phyloP scores from a whole-genome alignment of 2,888 invertebrate species.

The Lomographa bimaculata region DNA sequence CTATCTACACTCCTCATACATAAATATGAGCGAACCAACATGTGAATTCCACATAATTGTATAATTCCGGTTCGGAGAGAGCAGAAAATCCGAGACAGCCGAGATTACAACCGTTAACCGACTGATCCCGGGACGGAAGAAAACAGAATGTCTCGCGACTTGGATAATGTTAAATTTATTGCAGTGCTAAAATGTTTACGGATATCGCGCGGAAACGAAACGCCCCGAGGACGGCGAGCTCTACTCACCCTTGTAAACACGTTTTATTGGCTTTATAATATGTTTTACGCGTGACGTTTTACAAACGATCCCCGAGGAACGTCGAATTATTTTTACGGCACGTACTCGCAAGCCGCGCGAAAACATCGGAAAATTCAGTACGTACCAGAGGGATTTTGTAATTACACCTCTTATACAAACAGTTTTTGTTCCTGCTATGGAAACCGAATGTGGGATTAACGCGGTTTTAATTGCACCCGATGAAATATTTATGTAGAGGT shows the following conservation, averaged over 20 bases:
- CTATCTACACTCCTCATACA: constrained; percentile 37
- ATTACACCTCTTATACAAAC: constrained; percentile 74
- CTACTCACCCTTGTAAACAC: constrained; percentile 83
- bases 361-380: constrained; percentile 71
- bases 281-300: constrained; percentile 84
- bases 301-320: constrained; percentile 81
- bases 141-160: constrained; percentile 80
- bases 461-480: constrained; percentile 43
- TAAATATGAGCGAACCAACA: constrained; percentile 50
- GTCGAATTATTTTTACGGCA: constrained; percentile 82
- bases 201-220: constrained; percentile 73
- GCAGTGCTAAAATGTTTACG: constrained; percentile 83
- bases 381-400: constrained; percentile 72
- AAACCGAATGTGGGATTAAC: constrained; percentile 48
- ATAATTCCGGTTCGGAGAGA: constrained; percentile 68
- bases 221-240: constrained; percentile 66
- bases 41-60: constrained; percentile 66
- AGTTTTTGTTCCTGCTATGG: constrained; percentile 58
- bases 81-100: constrained; percentile 71
- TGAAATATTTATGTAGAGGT: constrained; percentile 32
- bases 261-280: constrained; percentile 84
- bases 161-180: constrained; percentile 82
- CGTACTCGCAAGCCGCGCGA: constrained; percentile 69
- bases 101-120: constrained; percentile 80
- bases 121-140: constrained; percentile 78